Evolutionary conservation across 2,888 invertebrate species (phyloP), one percentile per base, ranked within the genome.

Genomic region (Hofmannophila pseudospretella): DNA sequence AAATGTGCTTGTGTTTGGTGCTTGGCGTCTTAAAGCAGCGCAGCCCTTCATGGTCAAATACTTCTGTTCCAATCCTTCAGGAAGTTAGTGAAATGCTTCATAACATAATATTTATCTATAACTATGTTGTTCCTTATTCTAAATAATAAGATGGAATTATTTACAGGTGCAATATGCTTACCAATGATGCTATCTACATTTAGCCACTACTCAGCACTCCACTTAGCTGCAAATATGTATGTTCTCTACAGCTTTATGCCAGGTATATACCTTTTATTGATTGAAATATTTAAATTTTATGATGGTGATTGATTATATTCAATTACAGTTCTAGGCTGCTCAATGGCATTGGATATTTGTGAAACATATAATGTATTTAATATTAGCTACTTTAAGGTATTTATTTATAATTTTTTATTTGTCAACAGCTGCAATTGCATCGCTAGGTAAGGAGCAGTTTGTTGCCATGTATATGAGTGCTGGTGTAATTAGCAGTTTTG

Each of bases 121-220:
- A n/a, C n/a, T n/a, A n/a, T n/a, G n/a, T n/a, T n/a, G n/a, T n/a
- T n/a, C n/a, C n/a, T n/a, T n/a, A n/a, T n/a, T n/a, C n/a, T n/a
- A n/a, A n/a, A n/a, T n/a, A n/a, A n/a, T n/a, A n/a, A n/a, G n/a
- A n/a, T n/a, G n/a, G n/a, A n/a, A n/a, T n/a, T n/a, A 45, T 58
- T 82, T 84, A 28, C 72, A 95, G 94, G 88, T 63, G 89, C 89
- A 46, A 84, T 92, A 32, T 96, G 95, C 70, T 89, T 93, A 78
- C 96, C 98, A 2, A 96, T 98, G 96, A 67, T 98, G 34, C 80
- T 98, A 3, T 96, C 96, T n/a, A 94, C 94, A 20, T 99, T 99
- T 78, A 98, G 98, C 60, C 99, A 99, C 72, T 93, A 94, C 61
- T 94, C 94, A 1, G 75, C 91, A 23, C 80, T 96, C 46, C 99